phyloP scores from a whole-genome alignment of 2,888 invertebrate genomes.

The Slavum lentiscoides region DNA sequence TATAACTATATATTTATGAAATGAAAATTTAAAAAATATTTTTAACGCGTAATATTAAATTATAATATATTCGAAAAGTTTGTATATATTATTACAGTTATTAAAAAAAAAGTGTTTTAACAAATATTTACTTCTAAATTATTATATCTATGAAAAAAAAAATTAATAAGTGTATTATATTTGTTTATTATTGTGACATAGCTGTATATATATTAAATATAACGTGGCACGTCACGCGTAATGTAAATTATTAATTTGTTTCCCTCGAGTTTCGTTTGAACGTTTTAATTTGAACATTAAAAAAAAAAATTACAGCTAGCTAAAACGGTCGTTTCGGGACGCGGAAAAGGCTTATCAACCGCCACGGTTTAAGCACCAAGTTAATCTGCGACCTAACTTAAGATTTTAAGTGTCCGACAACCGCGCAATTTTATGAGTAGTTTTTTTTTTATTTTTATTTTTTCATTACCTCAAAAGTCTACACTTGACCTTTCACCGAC shows the following conservation, averaged over 20 bases:
- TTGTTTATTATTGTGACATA: too few relatives aligned
- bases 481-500: constrained; percentile 19
- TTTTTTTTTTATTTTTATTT: constrained; percentile 36
- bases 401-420: constrained; percentile 23
- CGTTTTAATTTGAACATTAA: not conserved
- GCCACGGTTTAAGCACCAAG: not conserved
- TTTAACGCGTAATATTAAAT: too few relatives aligned
- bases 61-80: too few relatives aligned
- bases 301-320: not conserved
- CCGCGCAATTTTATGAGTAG: not conserved
- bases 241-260: not conserved
- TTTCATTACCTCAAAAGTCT: not conserved
- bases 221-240: too few relatives aligned
- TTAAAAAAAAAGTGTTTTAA: too few relatives aligned
- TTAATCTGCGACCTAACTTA: constrained; percentile 33
- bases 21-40: too few relatives aligned
- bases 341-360: not conserved
- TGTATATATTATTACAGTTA: too few relatives aligned
- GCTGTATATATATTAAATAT: too few relatives aligned
- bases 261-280: not conserved
- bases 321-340: not conserved
- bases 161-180: too few relatives aligned
- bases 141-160: too few relatives aligned
- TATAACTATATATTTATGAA: too few relatives aligned
- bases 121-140: too few relatives aligned